Conservation (phyloP, 2,113 vertebrate genomes). For the Phrynocephalus versicolor region DNA sequence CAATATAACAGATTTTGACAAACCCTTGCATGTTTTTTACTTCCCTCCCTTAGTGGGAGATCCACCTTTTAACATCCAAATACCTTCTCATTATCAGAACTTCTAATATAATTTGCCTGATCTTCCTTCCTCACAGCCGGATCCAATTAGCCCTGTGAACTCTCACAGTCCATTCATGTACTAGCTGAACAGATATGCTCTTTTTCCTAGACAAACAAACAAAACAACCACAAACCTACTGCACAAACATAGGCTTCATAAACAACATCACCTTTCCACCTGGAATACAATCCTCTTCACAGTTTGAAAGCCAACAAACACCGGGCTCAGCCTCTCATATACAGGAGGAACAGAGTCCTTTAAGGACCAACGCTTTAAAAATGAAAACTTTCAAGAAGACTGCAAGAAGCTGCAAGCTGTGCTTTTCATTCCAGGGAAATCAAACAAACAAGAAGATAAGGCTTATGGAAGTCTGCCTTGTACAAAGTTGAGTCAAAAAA, state of each 20-base stretch:
- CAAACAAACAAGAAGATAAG: not conserved
- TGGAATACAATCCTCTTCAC: not conserved
- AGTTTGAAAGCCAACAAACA: not conserved
- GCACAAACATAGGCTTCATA: conserved; percentile 7
- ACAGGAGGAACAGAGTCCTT: not conserved
- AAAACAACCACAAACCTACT: not conserved
- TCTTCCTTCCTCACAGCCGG: conserved; percentile 1
- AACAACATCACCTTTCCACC: conserved; percentile 12
- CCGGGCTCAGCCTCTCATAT: conserved; percentile 1
- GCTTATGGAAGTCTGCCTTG: not conserved
- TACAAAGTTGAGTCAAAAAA: not conserved
- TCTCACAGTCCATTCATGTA: conserved; percentile 1
- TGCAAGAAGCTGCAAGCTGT: not conserved
- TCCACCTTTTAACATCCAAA: conserved; percentile 19
- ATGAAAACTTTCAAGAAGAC: not conserved
- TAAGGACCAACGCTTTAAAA: not conserved
- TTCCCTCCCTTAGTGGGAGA: not conserved
- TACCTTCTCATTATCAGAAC: conserved; percentile 1
- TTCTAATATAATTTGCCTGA: conserved; percentile 21
- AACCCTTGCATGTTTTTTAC: not conserved
- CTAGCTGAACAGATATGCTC: not conserved
- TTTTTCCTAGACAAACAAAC: not conserved
- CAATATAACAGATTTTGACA: not conserved
- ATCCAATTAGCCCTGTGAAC: conserved; percentile 29
- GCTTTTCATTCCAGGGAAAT: not conserved